Percentiles rank a stretch among this genome's conserved stretches.
Evolutionary conservation across 2,113 vertebrate genomes (phyloP).

Genomic region (Pao palembangensis): DNA sequence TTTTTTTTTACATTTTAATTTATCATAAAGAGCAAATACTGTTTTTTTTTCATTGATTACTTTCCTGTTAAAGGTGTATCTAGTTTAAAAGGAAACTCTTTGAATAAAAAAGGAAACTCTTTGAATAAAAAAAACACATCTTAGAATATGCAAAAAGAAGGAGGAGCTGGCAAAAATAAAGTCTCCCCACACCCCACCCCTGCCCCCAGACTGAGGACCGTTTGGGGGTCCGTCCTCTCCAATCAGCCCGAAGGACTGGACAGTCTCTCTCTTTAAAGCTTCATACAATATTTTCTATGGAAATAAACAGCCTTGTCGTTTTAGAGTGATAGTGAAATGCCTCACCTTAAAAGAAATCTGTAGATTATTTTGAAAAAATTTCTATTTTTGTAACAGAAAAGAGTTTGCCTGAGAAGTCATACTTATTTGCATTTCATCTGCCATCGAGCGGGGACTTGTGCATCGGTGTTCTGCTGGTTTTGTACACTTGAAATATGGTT

Average conservation of each 20-base stretch:
- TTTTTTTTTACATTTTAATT: constrained; percentile 81
- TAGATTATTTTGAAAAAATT: constrained; percentile 82
- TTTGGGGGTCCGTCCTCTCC: constrained; percentile 52
- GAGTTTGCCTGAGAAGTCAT: constrained; percentile 74
- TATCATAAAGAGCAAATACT: constrained; percentile 68
- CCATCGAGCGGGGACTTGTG: constrained; percentile 61
- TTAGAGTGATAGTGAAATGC: constrained; percentile 75
- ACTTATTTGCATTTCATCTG: constrained; percentile 73
- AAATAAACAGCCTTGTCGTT: constrained; percentile 74
- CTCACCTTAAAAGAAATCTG: constrained; percentile 77
- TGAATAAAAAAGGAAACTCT: constrained; percentile 52
- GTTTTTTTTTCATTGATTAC: constrained; percentile 78
- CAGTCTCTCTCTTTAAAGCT: constrained; percentile 62
- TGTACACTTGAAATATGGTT: constrained; percentile 74
- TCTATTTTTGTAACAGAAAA: constrained; percentile 81
- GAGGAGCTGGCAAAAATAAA: constrained; percentile 61
- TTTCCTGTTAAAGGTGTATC: constrained; percentile 77
- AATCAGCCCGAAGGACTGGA: constrained; percentile 57
- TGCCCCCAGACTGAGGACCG: constrained; percentile 32
- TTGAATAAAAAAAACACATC: constrained; percentile 46
- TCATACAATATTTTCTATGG: constrained; percentile 72
- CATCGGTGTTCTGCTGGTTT: constrained; percentile 70
- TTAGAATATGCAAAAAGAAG: constrained; percentile 81
- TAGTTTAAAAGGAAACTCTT: constrained; percentile 72
- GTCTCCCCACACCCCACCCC: constrained; percentile 13